Conservation (phyloP, 2,113 vertebrate species). For the Tragulus kanchil region DNA sequence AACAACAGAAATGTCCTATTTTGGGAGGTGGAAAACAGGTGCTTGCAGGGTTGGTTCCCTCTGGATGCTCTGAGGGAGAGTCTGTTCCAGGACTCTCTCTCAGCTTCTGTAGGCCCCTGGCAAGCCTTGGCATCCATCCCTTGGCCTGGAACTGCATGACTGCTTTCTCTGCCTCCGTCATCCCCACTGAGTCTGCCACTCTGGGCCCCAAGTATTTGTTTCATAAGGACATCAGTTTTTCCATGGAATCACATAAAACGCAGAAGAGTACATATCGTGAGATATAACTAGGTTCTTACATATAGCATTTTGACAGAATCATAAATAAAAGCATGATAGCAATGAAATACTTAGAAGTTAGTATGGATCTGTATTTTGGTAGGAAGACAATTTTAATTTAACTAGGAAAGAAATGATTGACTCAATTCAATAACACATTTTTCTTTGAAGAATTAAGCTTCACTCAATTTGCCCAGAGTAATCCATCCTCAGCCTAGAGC, state of each 20-base stretch:
- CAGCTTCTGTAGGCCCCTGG: not conserved
- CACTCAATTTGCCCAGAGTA: not conserved
- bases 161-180: not conserved
- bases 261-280: not conserved
- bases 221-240: not conserved
- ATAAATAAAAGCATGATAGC: not conserved
- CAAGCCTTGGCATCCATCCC: not conserved
- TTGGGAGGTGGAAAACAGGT: not conserved
- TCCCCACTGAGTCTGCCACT: not conserved
- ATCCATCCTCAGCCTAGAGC: not conserved
- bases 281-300: not conserved
- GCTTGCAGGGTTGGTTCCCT: not conserved
- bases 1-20: not conserved
- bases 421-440: not conserved
- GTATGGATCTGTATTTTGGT: slow-evolving; percentile 14
- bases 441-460: slow-evolving; percentile 18
- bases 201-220: not conserved
- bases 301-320: not conserved
- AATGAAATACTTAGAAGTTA: not conserved
- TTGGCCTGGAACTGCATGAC: not conserved
- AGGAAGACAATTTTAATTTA: slow-evolving; percentile 23
- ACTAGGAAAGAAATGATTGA: not conserved
- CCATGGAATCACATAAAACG: not conserved
- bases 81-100: not conserved
- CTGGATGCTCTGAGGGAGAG: not conserved